Percentiles rank a stretch among this genome's conserved stretches.
Conservation (phyloP, 2,888 invertebrate species). For the Epinotia bilunana region DNA sequence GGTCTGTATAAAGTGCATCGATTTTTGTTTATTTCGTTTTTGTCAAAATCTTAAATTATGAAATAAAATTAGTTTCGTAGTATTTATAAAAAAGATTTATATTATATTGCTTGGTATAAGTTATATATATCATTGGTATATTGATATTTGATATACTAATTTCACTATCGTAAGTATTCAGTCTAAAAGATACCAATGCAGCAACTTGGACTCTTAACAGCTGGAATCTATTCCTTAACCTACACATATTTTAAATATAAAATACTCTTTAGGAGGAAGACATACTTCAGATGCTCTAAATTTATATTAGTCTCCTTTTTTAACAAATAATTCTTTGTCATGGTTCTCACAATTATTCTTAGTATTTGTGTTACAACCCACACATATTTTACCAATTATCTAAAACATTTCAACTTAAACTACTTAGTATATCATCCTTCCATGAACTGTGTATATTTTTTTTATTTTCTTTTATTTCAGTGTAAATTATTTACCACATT, state of each 20-base stretch:
- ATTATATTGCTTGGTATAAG: background rate
- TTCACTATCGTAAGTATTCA: background rate
- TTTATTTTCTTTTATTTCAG: background rate
- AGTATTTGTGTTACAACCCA: background rate
- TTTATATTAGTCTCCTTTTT: background rate
- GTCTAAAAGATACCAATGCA: background rate
- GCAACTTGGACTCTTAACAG: slow-evolving; percentile 10
- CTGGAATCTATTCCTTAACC: background rate
- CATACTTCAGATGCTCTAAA: background rate
- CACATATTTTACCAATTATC: background rate
- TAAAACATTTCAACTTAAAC: too few relatives aligned
- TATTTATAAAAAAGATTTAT: background rate
- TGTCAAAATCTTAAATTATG: slow-evolving; percentile 18
- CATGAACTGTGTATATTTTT: too few relatives aligned
- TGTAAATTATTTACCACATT: background rate
- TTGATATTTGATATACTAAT: background rate
- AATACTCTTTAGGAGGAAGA: too few relatives aligned
- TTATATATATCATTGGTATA: background rate
- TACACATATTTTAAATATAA: too few relatives aligned
- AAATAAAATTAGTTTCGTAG: background rate
- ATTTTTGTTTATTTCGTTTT: slow-evolving; percentile 53
- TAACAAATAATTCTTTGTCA: background rate
- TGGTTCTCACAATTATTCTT: background rate
- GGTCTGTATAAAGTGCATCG: slow-evolving; percentile 60
- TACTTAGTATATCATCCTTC: too few relatives aligned